Base-by-base conservation (phyloP, 1,140 invertebrate genomes). In the Lucilia sericata region DNA sequence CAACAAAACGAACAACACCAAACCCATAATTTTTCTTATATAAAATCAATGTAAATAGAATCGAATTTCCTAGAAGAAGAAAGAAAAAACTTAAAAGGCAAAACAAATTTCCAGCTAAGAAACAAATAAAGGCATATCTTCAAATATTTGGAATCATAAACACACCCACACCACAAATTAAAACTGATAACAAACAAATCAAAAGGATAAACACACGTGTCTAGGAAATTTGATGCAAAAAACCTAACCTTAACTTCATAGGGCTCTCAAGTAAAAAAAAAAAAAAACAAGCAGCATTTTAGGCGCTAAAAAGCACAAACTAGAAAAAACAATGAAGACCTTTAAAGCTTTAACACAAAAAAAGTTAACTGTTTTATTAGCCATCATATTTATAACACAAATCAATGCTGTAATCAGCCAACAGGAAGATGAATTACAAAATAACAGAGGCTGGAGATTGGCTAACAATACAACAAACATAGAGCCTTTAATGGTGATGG, bases 321-420 rank as follows among this genome's bases (percentile, higher is more conserved):
- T 17, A 4, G 5, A 55, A 17, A n/a, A 17, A 55, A 10, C 42
- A 42, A 55, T 55, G 51, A 55, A 55, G 51, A n/a, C 12, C 12
- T 17, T 5, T 14, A 21, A 70, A 70, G 19, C 17, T 70, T 10
- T 25, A 21, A 2, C 7, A 70, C n/a, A 10, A 8, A 70, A 70
- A 25, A 70, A 70, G 9, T 70, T 70, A 70, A 70, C 21, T 21
- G 21, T 70, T 70, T 70, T 70, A 70, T 70, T 70, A 70, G 65
- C 65, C 5, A 21, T 70, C n/a, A 12, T 70, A 70, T 70, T 21
- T 70, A 2, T 70, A 10, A 70, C 8, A 8, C 0, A 70, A 70
- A 70, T 70, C 65, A 70, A 70, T 70, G 65, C n/a, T 70, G 65
- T 21, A 70, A 25, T 25, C 21, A 70, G 19, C 55, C 65, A 70